A percentile compares a stretch with the other conserved stretches of the same genome.
These are phyloP conservation scores for Athene noctua DNA, from an alignment of 2,113 vertebrate genomes.

Conservation along the genomic window DNA sequence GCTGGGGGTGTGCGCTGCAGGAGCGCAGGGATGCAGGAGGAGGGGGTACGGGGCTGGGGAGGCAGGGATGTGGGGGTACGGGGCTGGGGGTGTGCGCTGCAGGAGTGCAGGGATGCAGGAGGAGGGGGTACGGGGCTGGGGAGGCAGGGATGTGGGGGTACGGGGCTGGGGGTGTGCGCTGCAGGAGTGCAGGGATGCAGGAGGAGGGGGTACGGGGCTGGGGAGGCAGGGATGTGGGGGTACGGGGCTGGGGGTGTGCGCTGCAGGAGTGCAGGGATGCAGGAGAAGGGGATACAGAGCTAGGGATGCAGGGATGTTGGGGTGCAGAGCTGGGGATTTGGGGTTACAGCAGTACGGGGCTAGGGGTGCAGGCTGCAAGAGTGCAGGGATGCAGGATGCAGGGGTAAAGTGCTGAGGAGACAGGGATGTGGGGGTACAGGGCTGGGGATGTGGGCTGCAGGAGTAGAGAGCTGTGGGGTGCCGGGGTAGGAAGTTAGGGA, in stretches of 20 bases:
- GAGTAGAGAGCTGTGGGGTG: not conserved
- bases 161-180: not conserved
- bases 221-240: not conserved
- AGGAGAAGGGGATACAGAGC: too few species aligned
- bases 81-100: too few species aligned
- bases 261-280: too few species aligned
- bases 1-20: too few species aligned
- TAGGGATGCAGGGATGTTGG: not conserved
- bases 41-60: too few species aligned
- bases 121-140: too few species aligned
- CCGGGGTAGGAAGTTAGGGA: rapidly evolving
- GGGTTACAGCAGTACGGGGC: too few species aligned
- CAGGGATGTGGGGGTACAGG: not conserved
- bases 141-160: not conserved
- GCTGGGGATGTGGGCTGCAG: too few species aligned
- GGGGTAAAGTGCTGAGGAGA: not conserved
- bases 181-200: not conserved
- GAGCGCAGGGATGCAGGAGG: too few species aligned
- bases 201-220: not conserved
- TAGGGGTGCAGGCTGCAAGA: not conserved
- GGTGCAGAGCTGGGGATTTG: not conserved
- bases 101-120: too few species aligned
- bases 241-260: not conserved
- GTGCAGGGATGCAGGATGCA: not conserved
- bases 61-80: not conserved